Percentiles rank a stretch among this genome's conserved stretches.
Conservation (phyloP, 2,888 invertebrate species). For the Holacanthella duospinosa region DNA sequence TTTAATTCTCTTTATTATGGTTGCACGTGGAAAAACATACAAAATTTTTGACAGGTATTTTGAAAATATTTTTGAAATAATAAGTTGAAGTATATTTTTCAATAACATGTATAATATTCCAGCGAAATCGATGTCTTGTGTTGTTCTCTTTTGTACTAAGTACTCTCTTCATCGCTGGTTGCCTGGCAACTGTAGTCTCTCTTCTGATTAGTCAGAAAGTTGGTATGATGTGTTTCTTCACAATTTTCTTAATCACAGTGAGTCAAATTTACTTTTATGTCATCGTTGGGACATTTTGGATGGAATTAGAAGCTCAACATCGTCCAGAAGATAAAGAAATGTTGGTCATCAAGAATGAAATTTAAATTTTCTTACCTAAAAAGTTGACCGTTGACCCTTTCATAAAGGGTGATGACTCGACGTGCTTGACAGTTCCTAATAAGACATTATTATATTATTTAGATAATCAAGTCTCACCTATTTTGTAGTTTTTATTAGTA, state of each 20-base stretch:
- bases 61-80: no score
- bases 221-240: not conserved
- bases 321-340: slow-evolving; percentile 1
- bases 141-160: not conserved
- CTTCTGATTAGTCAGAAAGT: not conserved
- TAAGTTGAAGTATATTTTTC: no score
- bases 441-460: no score
- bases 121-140: not conserved
- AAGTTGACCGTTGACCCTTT: no score
- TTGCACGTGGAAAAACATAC: no score
- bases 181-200: not conserved
- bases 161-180: not conserved
- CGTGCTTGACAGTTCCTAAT: no score
- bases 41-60: no score
- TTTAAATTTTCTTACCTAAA: not conserved
- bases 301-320: not conserved
- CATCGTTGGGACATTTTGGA: not conserved
- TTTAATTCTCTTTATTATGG: no score
- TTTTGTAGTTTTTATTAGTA: no score
- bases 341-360: not conserved
- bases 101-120: no score
- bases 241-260: not conserved
- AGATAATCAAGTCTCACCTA: no score
- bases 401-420: no score
- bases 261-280: not conserved